Evolutionary conservation across 2,888 invertebrate species (phyloP), one percentile per base, ranked within the genome.

Genomic region (Zhuqinia jingwanae): DNA sequence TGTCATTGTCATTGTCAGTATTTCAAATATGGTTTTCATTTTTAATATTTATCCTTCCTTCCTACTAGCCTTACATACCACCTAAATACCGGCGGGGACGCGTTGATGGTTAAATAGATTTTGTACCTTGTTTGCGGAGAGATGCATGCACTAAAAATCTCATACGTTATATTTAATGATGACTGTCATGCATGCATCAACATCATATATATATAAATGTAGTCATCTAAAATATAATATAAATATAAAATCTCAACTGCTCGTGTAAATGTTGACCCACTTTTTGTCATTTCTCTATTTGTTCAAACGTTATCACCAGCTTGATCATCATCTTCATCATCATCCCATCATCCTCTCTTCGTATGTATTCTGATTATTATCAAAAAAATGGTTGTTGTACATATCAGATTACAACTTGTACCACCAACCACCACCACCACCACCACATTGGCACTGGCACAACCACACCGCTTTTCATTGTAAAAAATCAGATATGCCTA

Each of bases 211-310:
- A 73, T 6, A 50, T n/a, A 63, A 70, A 70, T 47, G 30, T 45
- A 45, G 13, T 68, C 45, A 68, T 68, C 15, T 22, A 73, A 15
- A 73, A 73, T 25, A 11, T 47, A 22, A n/a, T 56, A n/a, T 36
- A 20, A 42, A 20, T 27, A 73, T 25, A 53, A 58, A 78, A 22
- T 79, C 76, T 82, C 68, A 60, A 80, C 78, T 81, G 53, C 63
- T 78, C 87, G 87, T 87, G 85, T 85, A 85, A 63, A 82, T 70
- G 68, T 45, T 85, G 88, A 85, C 88, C 88, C 56, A 88, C 88
- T 85, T 88, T 73, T 70, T 85, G 70, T 50, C 80, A 70, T 81
- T 76, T 76, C 56, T 86, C 42, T 86, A 86, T 86, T 86, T 86
- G 50, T 76, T 86, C 75, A 81, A 65, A 36, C 53, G 75, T 63